Evolutionary conservation across 1,140 invertebrate genomes (phyloP).

Genomic region (Daktulosphaira vitifoliae): DNA sequence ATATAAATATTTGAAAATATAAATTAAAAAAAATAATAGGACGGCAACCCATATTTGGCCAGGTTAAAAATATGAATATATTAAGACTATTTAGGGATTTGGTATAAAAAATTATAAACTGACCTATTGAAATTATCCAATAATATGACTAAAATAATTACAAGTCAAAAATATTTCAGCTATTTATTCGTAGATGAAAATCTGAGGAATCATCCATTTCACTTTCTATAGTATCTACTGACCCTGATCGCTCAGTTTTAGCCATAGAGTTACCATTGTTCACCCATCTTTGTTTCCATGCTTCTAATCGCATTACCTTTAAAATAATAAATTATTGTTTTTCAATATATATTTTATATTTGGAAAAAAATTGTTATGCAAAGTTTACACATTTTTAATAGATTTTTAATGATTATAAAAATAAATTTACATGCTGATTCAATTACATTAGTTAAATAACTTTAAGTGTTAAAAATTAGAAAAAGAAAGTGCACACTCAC

Average conservation of each 20-base stretch:
- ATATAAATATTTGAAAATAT: no score
- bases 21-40: no score
- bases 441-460: no score
- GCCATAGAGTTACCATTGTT: constrained; percentile 38
- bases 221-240: constrained; percentile 47
- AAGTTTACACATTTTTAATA: no score
- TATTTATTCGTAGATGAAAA: constrained; percentile 36
- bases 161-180: background rate
- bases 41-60: no score
- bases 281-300: constrained; percentile 48
- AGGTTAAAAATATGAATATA: no score
- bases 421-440: no score
- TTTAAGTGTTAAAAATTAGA: background rate
- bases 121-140: no score
- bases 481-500: constrained; percentile 19
- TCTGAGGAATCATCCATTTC: constrained; percentile 46
- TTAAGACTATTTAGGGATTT: no score
- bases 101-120: no score
- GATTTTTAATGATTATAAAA: no score
- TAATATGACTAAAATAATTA: background rate
- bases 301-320: constrained; percentile 52
- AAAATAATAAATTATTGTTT: constrained; percentile 44
- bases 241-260: constrained; percentile 41
- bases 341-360: background rate
- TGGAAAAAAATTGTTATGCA: no score